These are phyloP conservation scores for Ctenosaura bakeri DNA, from an alignment of 2,797 vertebrate genomes.

Conservation along the genomic window DNA sequence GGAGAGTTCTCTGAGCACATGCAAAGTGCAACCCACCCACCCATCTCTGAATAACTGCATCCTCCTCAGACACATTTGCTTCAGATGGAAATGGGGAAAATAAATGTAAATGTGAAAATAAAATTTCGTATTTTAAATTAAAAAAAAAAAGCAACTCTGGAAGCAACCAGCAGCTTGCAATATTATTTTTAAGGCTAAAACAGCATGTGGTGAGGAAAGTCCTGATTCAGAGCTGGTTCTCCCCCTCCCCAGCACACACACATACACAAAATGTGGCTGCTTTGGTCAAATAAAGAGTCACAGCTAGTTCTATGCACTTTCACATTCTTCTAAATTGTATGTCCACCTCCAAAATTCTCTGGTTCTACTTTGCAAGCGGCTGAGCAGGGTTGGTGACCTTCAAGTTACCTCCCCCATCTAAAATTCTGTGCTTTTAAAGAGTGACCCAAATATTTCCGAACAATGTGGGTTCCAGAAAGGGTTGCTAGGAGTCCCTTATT, in stretches of 20 bases:
- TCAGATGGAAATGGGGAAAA: too few species aligned
- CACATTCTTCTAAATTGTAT: background rate
- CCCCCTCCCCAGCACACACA: background rate
- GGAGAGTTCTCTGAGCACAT: background rate
- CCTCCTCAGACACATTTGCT: background rate
- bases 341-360: background rate
- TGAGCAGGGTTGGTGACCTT: background rate
- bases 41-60: too few species aligned
- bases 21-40: background rate
- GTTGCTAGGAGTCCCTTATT: too few species aligned
- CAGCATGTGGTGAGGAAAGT: background rate
- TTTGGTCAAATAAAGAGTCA: background rate
- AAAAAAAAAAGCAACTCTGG: too few species aligned
- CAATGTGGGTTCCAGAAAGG: background rate
- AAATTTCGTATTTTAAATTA: too few species aligned
- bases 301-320: background rate
- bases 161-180: background rate
- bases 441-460: background rate
- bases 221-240: background rate
- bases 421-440: background rate
- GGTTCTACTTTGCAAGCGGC: background rate
- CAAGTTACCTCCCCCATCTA: background rate
- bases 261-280: too few species aligned
- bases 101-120: too few species aligned
- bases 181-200: background rate